A percentile compares a stretch with the other conserved stretches of the same genome.
Conservation (phyloP, 2,888 invertebrate genomes). For the Clitarchus hookeri region DNA sequence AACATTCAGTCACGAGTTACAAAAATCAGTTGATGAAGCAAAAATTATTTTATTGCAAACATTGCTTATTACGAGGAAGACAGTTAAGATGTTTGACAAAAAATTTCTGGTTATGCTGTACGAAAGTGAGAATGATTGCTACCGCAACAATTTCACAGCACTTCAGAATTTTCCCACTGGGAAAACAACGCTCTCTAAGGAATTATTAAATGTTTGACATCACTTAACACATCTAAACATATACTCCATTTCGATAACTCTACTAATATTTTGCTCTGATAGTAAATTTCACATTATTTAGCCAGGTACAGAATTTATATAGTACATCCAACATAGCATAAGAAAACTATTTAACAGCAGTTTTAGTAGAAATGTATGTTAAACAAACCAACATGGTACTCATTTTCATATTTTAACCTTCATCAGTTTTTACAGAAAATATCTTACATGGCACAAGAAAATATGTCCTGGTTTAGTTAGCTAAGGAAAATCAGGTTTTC, state of each 20-base stretch:
- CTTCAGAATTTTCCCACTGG: background rate
- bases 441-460: background rate
- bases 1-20: background rate
- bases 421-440: background rate
- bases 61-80: background rate
- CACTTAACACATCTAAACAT: background rate
- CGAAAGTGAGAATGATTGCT: background rate
- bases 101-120: background rate
- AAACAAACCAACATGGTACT: background rate
- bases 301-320: background rate
- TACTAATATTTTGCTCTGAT: background rate
- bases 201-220: background rate
- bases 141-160: background rate
- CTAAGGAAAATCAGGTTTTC: too few species aligned
- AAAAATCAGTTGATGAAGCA: background rate
- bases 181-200: background rate
- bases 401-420: background rate
- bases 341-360: background rate
- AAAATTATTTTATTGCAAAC: slow-evolving; percentile 14
- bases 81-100: background rate
- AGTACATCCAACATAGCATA: background rate
- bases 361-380: background rate
- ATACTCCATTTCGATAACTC: background rate
- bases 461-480: background rate
- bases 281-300: background rate